These are phyloP conservation scores for Poecilia wingei DNA, from an alignment of 2,797 vertebrate genomes.

Conservation along the genomic window DNA sequence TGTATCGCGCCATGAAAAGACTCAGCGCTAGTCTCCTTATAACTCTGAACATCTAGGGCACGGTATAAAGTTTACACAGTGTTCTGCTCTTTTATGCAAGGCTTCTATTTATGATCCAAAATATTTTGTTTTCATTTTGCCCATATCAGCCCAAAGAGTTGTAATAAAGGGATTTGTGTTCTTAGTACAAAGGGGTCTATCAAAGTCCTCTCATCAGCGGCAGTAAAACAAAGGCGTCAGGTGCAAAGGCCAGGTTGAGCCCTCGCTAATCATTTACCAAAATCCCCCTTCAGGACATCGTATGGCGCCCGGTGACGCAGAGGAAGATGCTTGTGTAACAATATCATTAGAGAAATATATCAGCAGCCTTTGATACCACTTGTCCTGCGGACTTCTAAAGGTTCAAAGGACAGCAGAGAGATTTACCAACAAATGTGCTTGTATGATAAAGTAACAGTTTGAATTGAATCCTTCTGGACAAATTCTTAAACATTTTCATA, in stretches of 20 bases:
- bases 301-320: conserved; percentile 16
- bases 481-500: not conserved
- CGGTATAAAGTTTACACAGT: conserved; percentile 10
- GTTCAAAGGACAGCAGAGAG: not conserved
- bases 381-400: not conserved
- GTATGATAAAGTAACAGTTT: not conserved
- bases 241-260: conserved; percentile 35
- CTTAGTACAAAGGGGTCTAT: conserved; percentile 17
- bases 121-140: conserved; percentile 5
- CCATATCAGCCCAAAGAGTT: not conserved
- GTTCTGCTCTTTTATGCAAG: conserved; percentile 38
- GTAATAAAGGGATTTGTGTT: not conserved
- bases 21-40: conserved; percentile 20
- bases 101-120: not conserved
- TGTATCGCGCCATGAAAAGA: conserved; percentile 41
- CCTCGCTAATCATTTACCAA: conserved; percentile 38
- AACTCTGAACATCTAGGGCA: conserved; percentile 25
- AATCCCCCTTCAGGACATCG: conserved; percentile 20
- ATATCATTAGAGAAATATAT: conserved; percentile 25
- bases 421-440: not conserved
- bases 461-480: not conserved
- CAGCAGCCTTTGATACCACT: conserved; percentile 3
- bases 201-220: conserved; percentile 10
- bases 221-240: conserved; percentile 20
- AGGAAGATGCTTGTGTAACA: conserved; percentile 12